phyloP scores from a whole-genome alignment of 2,113 vertebrate genomes.

The Dendrocopos noguchii region DNA sequence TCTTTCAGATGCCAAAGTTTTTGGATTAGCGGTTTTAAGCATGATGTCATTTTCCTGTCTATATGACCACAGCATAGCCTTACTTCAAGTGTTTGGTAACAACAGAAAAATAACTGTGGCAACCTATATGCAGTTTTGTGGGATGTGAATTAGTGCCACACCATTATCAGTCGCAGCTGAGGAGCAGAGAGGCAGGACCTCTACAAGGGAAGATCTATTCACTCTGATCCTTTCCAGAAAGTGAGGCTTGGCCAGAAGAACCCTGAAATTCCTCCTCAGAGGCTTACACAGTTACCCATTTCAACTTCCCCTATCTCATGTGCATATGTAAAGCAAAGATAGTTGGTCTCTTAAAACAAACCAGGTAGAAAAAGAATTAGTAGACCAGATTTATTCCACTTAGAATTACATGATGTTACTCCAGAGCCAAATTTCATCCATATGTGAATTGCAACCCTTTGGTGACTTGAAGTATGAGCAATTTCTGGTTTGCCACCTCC shows the following conservation, averaged over 20 bases:
- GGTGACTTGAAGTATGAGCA: neutral
- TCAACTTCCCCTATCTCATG: neutral
- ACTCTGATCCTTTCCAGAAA: neutral
- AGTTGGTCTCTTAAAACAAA: slow-evolving; percentile 28
- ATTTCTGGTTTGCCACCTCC: neutral
- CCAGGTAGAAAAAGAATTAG: slow-evolving; percentile 7
- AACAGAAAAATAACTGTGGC: slow-evolving; percentile 78
- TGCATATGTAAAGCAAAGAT: neutral
- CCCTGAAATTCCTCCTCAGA: neutral
- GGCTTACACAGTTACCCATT: neutral
- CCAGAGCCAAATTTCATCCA: slow-evolving; percentile 41
- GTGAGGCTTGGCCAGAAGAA: neutral
- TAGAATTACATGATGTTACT: neutral
- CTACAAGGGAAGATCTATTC: neutral
- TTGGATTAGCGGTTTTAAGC: slow-evolving; percentile 73
- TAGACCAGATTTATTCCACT: slow-evolving; percentile 17
- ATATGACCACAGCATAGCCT: slow-evolving; percentile 69
- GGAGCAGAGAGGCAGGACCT: neutral
- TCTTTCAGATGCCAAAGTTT: slow-evolving; percentile 74
- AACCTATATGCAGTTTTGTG: slow-evolving; percentile 42
- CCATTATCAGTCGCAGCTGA: slow-evolving; percentile 32
- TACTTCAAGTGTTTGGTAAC: slow-evolving; percentile 72
- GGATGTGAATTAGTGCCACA: slow-evolving; percentile 59
- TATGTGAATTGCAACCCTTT: slow-evolving; percentile 19
- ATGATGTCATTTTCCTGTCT: slow-evolving; percentile 78